Base-by-base conservation (phyloP, 2,113 vertebrate species). In the Agapornis roseicollis region DNA sequence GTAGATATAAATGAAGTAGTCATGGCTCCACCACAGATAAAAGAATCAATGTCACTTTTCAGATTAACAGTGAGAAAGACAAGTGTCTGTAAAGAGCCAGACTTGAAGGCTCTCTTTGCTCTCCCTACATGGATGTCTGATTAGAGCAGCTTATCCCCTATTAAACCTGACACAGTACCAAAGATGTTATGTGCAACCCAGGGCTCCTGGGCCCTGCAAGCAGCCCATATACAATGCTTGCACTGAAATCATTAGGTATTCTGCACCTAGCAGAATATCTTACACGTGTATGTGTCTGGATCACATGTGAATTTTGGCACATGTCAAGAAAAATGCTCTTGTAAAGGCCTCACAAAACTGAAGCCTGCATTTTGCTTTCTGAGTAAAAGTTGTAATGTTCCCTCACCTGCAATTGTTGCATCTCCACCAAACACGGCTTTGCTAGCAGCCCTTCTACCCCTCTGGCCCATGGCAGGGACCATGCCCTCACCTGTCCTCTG, bases 11-110 rank as follows among this genome's bases (percentile, higher is more conserved):
- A 64, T 33, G 7, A 65, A 66, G 20, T 61, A 68, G 85, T 60
- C 1, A 1, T 35, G 13, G 27, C 64, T 81, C 33, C 3, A 0
- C 20, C 47, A 23, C 15, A 31, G 42, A 64, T 42, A 28, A 68
- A 82, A 88, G 27, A 88, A 76, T 71, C 44, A 23, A 44, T 49
- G 73, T 49, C n/a, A 37, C 64, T 88, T 93, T 88, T 65, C 69
- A 90, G 86, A 66, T 29, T 56, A 71, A 24, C 27, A 33, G 29
- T 24, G 71, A 85, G 63, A 64, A 88, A 55, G 63, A 65, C 0
- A 0, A 0, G 0, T n/a, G n/a, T 89, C 46, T 68, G 70, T 56
- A 76, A 76, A 76, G 22, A 85, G 37, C 78, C 63, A 37, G 50
- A 31, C 39, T 60, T 52, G 44, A 85, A 72, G 33, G 63, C 33